Base-by-base conservation (phyloP, 2,113 vertebrate species). In the Camelus bactrianus region DNA sequence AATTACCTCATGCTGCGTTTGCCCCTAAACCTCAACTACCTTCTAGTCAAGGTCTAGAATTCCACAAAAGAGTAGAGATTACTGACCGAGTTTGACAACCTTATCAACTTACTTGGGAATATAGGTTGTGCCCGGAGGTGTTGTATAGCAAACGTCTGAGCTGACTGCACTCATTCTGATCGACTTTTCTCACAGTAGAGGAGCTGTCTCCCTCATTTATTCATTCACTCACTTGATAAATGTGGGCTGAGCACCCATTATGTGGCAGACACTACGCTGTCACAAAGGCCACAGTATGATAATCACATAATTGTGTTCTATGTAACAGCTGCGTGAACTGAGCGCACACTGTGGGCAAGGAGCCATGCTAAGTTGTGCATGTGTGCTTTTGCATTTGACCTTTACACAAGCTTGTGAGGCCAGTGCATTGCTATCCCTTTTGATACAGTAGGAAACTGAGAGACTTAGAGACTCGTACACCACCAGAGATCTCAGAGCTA, bases 61-160 rank as follows among this genome's bases (percentile, higher is more conserved):
- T 91, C 72, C 22, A 97, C 87, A 54, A 91, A 5, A 28, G n/a
- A 94, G 46, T 67, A 62, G 72, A 87, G 54, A 83, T 67, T 11
- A 19, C 13, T 56, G 77, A 89, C 6, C 6, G 93, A 64, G 64
- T 72, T 73, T 89, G 26, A 85, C 14, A 83, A 14, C 4, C 48
- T 22, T 52, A 82, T 60, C 6, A 89, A 60, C 11, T 85, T 89
- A 35, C n/a, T 80, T 69, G 58, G 46, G 58, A 62, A 60, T 79
- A 46, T 7, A 75, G 16, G 10, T 35, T 89, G 17, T 83, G 8
- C 24, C 30, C 17, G 26, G 26, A 87, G 24, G n/a, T 46, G 22
- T 86, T 19, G 13, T 73, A 58, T 42, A 94, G 88, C 65, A 60
- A 85, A 76, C 24, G 1, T 73, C 95, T 93, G 32, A 82, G 46